Conservation (phyloP, 2,888 invertebrate species). For the Stenodera caucasica region DNA sequence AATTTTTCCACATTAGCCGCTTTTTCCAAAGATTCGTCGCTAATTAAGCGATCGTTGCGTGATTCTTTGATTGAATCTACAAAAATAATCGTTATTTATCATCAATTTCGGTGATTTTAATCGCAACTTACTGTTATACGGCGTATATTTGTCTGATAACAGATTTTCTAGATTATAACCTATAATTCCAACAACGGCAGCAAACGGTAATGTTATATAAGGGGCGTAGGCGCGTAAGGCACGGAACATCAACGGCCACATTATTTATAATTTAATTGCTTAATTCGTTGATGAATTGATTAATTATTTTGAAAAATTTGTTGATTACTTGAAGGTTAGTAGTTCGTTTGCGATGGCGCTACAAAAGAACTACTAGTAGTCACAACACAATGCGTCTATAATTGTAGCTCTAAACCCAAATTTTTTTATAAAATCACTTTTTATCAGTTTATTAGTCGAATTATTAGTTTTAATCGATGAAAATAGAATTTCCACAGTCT, state of each 20-base stretch:
- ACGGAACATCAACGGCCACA: conserved; percentile 74
- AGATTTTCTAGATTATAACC: conserved; percentile 84
- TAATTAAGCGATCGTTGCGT: conserved; percentile 67
- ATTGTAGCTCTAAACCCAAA: too few species aligned
- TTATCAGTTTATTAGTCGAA: too few species aligned
- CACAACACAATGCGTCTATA: too few species aligned
- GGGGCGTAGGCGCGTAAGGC: conserved; percentile 74
- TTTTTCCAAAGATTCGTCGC: conserved; percentile 61
- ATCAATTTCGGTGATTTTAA: neutral
- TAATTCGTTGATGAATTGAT: neutral
- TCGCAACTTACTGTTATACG: conserved; percentile 65
- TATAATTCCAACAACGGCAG: conserved; percentile 77
- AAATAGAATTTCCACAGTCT: too few species aligned
- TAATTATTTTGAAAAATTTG: neutral
- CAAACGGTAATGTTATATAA: conserved; percentile 79
- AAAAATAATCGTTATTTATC: neutral
- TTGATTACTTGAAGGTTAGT: too few species aligned
- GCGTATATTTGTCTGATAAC: conserved; percentile 75
- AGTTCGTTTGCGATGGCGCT: too few species aligned
- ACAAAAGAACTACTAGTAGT: too few species aligned
- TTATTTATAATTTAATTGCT: conserved; percentile 43
- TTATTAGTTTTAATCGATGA: too few species aligned
- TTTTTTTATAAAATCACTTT: too few species aligned
- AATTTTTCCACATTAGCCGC: conserved; percentile 69
- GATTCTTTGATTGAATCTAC: conserved; percentile 74